Percentiles rank a stretch among this genome's conserved stretches.
These are phyloP conservation scores for Mixornis gularis DNA, from an alignment of 2,113 vertebrate genomes.

Conservation along the genomic window DNA sequence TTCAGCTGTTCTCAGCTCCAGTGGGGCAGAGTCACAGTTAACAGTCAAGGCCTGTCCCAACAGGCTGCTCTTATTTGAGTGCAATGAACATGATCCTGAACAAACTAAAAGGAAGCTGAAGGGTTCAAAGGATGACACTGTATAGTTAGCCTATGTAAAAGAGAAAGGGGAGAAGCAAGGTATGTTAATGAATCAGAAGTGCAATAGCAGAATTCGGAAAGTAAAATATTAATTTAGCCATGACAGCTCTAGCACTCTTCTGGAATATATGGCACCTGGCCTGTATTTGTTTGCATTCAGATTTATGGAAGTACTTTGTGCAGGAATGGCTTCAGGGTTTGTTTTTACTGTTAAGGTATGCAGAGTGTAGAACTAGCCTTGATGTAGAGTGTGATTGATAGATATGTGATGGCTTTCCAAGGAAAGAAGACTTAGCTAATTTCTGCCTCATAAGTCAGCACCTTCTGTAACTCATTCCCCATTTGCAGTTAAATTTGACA, in stretches of 20 bases:
- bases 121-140: not conserved
- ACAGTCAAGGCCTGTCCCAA: not conserved
- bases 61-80: not conserved
- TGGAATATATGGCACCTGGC: not conserved
- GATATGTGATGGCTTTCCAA: not conserved
- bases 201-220: not conserved
- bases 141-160: not conserved
- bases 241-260: not conserved
- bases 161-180: not conserved
- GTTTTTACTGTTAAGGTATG: not conserved
- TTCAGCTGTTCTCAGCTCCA: not conserved
- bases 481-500: not conserved
- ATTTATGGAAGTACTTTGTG: not conserved
- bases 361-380: not conserved
- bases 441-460: not conserved
- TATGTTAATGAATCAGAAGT: not conserved
- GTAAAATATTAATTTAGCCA: not conserved
- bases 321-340: conserved; percentile 28
- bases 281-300: not conserved
- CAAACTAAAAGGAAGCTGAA: not conserved
- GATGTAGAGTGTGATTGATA: not conserved
- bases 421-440: not conserved
- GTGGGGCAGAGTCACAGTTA: not conserved
- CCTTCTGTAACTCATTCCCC: not conserved
- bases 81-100: not conserved